Base-by-base conservation (phyloP, 2,113 vertebrate species). In the Eurystomus gularis region DNA sequence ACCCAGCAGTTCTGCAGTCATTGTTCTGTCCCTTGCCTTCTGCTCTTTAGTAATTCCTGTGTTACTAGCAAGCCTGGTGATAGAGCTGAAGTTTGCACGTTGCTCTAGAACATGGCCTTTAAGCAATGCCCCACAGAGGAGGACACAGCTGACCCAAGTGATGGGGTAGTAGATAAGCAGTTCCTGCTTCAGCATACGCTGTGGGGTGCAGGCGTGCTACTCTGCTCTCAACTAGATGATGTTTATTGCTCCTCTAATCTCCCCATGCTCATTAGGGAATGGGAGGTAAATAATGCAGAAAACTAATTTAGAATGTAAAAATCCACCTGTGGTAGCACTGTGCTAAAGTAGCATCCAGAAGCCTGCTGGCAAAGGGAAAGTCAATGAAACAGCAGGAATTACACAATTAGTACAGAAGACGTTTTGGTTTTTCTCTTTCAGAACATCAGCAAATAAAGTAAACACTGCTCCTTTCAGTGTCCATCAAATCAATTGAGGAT, bases 191-290 rank as follows among this genome's bases (percentile, higher is more conserved):
- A 44, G 39, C 13, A 13, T 13, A 11, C 12, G 2, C 29, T 18
- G 26, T 21, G 20, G 31, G 6, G 24, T 54, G 8, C 8, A 20
- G 62, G 44, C 39, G 76, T 0, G 0, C 26, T 61, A 7, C 40
- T 25, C 51, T 66, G 20, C 57, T 65, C 51, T 42, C 26, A 52
- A 4, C 28, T 46, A 7, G 8, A 3, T 13, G 8, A 25, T 11
- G 11, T 18, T n/a, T 62, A 6, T 39, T 54, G 44, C 21, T 71
- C 4, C 40, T 51, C 46, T 33, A 60, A 61, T 4, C 6, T 70
- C 17, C 19, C 14, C 23, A 39, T 0, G 0, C 21, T 17, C 28
- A 21, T 35, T 55, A 44, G 15, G 35, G 33, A 77, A 57, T 0
- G 1, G n/a, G 37, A 81, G 25, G 42, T 26, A 40, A 76, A 66